Percentiles rank a stretch among this genome's conserved stretches.
Conservation (phyloP, 2,113 vertebrate species). For the Anguilla japonica region DNA sequence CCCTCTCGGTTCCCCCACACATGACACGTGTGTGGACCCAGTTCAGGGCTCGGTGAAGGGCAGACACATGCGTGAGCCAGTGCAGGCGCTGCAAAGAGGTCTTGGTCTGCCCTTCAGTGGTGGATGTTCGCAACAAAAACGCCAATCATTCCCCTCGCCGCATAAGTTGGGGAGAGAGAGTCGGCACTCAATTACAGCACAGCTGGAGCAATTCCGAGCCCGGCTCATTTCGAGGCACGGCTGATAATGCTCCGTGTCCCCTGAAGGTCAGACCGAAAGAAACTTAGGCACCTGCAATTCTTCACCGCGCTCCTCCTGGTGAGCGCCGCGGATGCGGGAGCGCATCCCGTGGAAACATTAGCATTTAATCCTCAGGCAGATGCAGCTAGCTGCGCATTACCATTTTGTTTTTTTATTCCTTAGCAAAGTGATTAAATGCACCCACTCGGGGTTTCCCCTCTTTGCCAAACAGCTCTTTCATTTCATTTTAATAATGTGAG, state of each 20-base stretch:
- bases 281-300: not conserved
- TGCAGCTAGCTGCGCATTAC: not conserved
- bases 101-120: slow-evolving; percentile 20
- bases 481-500: not conserved
- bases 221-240: not conserved
- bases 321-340: not conserved
- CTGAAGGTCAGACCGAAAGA: not conserved
- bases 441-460: not conserved
- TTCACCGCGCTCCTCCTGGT: not conserved
- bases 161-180: too few species aligned
- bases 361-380: not conserved
- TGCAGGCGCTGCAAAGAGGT: not conserved
- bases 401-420: not conserved
- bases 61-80: not conserved
- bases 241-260: slow-evolving; percentile 1
- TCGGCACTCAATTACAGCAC: not conserved
- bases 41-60: too few species aligned
- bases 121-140: not conserved
- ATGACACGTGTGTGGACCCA: not conserved
- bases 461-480: not conserved
- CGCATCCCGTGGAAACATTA: not conserved
- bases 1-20: not conserved
- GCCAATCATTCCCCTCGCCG: not conserved
- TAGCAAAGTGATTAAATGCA: not conserved
- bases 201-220: not conserved